A percentile compares a stretch with the other conserved stretches of the same genome.
Evolutionary conservation across 1,140 invertebrate genomes (phyloP).

Genomic region (Berghia stephanieae): DNA sequence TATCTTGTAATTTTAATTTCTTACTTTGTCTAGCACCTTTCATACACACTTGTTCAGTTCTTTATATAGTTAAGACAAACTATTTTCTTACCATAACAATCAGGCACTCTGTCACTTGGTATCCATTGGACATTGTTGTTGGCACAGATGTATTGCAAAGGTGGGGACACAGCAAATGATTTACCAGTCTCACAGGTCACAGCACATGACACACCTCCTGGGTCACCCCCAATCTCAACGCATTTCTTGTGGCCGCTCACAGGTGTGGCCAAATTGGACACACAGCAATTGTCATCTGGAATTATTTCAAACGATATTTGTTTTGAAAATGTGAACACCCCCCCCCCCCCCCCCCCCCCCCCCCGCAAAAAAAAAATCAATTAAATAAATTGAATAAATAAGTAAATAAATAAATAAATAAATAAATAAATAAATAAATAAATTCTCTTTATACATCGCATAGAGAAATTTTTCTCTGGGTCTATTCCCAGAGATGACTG

Average conservation of each 20-base stretch:
- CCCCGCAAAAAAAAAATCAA: conserved; percentile 16
- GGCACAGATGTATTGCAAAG: conserved; percentile 36
- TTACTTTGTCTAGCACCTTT: too few species aligned
- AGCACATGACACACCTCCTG: conserved; percentile 23
- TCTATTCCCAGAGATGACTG: too few species aligned
- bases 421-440: too few species aligned
- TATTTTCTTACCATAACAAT: conserved; percentile 33
- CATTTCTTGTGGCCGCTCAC: conserved; percentile 20
- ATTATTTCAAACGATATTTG: too few species aligned
- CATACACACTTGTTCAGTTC: too few species aligned
- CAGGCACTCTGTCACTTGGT: conserved; percentile 34
- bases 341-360: too few species aligned
- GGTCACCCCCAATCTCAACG: not conserved
- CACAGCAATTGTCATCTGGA: conserved; percentile 22
- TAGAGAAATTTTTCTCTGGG: too few species aligned
- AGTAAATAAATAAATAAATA: too few species aligned
- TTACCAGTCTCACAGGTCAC: conserved; percentile 27
- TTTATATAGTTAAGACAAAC: not conserved
- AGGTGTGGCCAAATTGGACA: conserved; percentile 36
- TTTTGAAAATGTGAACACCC: too few species aligned
- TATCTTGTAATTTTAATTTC: too few species aligned
- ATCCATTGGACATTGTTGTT: conserved; percentile 31
- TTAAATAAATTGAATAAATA: too few species aligned
- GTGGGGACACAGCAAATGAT: conserved; percentile 28
- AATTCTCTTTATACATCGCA: too few species aligned